Evolutionary conservation across 2,888 invertebrate genomes (phyloP).

Genomic region (Digitonthophagus gazella): DNA sequence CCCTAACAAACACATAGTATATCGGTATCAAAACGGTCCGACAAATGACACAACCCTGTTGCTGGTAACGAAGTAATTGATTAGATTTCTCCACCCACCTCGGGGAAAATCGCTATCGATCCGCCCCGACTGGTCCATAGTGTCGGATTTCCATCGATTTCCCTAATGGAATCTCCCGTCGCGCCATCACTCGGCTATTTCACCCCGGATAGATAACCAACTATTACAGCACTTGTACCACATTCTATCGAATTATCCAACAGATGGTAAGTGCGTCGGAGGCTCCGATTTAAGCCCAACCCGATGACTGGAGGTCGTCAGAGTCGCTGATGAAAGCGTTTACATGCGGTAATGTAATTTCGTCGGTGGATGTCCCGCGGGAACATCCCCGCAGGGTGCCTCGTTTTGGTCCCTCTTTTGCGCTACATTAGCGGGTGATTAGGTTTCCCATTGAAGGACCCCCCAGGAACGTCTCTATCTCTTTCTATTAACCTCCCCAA

Average conservation of each 20-base stretch:
- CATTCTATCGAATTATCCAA: background rate
- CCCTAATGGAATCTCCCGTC: constrained; percentile 4
- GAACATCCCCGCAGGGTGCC: background rate
- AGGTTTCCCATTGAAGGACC: background rate
- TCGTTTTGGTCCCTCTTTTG: background rate
- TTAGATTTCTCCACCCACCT: background rate
- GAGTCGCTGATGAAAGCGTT: background rate
- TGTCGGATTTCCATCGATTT: background rate
- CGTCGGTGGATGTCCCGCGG: background rate
- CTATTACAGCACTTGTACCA: background rate
- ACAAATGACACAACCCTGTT: background rate
- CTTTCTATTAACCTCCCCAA: too few relatives aligned
- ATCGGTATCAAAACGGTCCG: background rate
- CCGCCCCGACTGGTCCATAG: background rate
- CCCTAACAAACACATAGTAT: background rate
- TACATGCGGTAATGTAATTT: background rate
- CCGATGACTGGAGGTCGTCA: background rate
- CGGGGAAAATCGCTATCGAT: background rate
- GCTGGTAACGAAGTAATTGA: background rate
- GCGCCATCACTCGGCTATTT: too few relatives aligned
- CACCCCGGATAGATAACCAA: background rate
- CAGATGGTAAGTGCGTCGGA: background rate
- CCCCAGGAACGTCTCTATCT: background rate
- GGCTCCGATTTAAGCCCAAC: too few relatives aligned
- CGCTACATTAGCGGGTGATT: background rate